Base-by-base conservation (phyloP, 2,888 invertebrate genomes). In the Aleiodes testaceus region DNA sequence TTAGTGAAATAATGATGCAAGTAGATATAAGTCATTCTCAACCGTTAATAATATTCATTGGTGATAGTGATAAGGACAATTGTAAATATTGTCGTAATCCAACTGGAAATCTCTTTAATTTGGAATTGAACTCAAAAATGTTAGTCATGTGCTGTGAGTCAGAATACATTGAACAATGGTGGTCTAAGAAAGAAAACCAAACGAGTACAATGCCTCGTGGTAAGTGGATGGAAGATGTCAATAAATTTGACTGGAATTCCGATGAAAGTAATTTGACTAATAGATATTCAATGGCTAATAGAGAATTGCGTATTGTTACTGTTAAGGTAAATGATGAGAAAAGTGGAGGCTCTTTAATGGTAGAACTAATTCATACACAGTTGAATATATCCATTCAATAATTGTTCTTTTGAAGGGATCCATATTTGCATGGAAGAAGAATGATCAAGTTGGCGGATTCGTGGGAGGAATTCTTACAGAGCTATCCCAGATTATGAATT, bases 41-140 rank as follows among this genome's bases (percentile, higher is more conserved):
- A 3, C 85, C 84, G 84, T 36, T 85, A 6, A 22, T 85, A 12
- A 75, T 85, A 55, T 84, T 84, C 22, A 50, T 69, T 14, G 63
- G 30, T 18, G 64, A 72, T 1, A 44, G 44, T 0, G 11, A 36
- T 36, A 67, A 18, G 2, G 52, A 75, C 22, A n/a, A 78, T 14
- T 67, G 74, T 50, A 12, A 64, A 4, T 69, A 73, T 53, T 81
- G 81, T 66, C 45, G 47, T 5, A 42, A 72, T 9, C 81, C 81
- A 0, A 26, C 12, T 1, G 73, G 66, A 7, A 84, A 84, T 63
- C 52, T 72, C 0, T 80, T 84, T 30, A 66, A 80, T 42, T 30
- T 85, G 0, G 66, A 69, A 2, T 83, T 84, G 72, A 72, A 80
- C 49, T 79, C 81, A 6, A 76, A 81, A 66, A 80, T 84, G 80